Conservation (phyloP, 2,797 vertebrate genomes). For the Crossoptilon crossoptilon region DNA sequence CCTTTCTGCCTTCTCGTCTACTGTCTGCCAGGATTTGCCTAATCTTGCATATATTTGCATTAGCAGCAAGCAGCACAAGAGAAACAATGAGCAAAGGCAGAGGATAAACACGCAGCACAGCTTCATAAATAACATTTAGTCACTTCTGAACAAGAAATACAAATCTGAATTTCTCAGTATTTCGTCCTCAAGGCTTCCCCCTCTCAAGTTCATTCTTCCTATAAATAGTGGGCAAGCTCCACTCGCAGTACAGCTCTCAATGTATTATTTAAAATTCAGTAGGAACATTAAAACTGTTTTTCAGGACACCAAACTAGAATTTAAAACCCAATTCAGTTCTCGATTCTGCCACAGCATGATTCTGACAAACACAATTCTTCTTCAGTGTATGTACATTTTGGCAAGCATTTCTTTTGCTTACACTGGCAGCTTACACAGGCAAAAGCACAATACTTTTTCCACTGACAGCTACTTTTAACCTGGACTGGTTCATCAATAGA, state of each 20-base stretch:
- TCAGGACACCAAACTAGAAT: not conserved
- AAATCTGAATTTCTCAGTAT: not conserved
- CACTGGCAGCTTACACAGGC: not conserved
- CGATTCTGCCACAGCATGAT: not conserved
- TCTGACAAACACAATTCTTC: not conserved
- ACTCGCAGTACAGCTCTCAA: not conserved
- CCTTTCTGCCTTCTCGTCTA: constrained; percentile 8
- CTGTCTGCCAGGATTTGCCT: constrained; percentile 44
- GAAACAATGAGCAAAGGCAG: not conserved
- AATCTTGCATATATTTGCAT: constrained; percentile 58
- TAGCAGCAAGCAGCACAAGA: constrained; percentile 2
- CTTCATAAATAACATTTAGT: not conserved
- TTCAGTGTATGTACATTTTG: not conserved
- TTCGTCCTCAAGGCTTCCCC: not conserved
- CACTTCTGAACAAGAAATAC: not conserved
- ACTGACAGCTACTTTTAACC: not conserved
- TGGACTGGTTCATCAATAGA: not conserved
- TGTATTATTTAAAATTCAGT: not conserved
- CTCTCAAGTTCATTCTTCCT: not conserved
- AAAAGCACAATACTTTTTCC: not conserved
- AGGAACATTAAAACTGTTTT: not conserved
- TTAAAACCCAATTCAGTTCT: not conserved
- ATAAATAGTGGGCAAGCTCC: not conserved
- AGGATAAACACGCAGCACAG: not conserved
- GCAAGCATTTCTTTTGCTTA: not conserved